Base-by-base conservation (phyloP, 2,888 invertebrate genomes). In the Phaonia tiefii region DNA sequence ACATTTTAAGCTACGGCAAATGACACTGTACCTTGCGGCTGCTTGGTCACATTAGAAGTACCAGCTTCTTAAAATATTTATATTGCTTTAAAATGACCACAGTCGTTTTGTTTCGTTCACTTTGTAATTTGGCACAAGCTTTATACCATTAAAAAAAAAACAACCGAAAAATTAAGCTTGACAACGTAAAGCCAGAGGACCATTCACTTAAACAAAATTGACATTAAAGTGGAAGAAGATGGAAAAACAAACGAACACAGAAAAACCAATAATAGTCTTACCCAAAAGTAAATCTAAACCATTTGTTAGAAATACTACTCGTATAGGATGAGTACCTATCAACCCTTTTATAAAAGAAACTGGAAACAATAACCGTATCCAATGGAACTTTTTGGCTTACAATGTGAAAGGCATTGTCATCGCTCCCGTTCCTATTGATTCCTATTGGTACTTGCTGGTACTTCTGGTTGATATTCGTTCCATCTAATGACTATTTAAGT, bases 401-500 rank as follows among this genome's bases (percentile, higher is more conserved):
- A 37, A n/a, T 42, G 42, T 73, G 42, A 63, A 60, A 51, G 51
- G 37, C 15, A 44, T 54, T 63, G 31, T 22, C 25, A 13, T 25
- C 13, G 5, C n/a, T 15, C 15, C 46, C 46, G 15, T 46, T 15
- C 46, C 46, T 15, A 5, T 46, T 31, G 5, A 46, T 46, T 5
- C 54, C 25, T 51, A 46, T 46, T 17, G 4, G 51, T 51, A 11
- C 20, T 54, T 22, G 54, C 2, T 17, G 13, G 1, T 8, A 54
- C 22, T 54, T 54, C 13, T 11, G 54, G 54, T 25, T 25, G 54
- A 13, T 10, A 15, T 15, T 71, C 42, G n/a, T 1, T 15, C 17
- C 15, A 20, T 54, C 39, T 72, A 79, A 74, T 79, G 75, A 72
- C 44, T 72, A 37, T 79, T 75, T 72, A 75, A 75, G 54, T 67